Conservation (phyloP, 2,113 vertebrate species). For the Chroicocephalus ridibundus region DNA sequence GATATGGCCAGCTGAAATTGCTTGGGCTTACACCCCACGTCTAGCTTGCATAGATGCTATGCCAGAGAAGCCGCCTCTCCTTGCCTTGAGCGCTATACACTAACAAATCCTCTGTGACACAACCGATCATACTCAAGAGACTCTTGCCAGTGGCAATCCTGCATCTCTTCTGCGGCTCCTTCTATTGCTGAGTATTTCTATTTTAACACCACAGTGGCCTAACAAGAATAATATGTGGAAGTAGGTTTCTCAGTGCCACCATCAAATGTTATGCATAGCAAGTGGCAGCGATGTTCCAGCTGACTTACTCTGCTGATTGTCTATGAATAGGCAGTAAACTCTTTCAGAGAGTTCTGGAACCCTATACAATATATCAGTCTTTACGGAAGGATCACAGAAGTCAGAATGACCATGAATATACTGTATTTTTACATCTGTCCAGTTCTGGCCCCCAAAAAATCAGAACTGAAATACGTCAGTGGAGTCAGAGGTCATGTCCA, state of each 20-base stretch:
- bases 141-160: constrained; percentile 26
- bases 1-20: not conserved
- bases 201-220: not conserved
- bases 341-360: not conserved
- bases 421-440: not conserved
- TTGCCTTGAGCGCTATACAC: not conserved
- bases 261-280: constrained; percentile 5
- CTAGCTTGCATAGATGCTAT: not conserved
- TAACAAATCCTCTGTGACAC: constrained; percentile 31
- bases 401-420: not conserved
- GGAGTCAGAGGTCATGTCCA: not conserved
- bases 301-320: constrained; percentile 23
- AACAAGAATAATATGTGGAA: constrained; percentile 15
- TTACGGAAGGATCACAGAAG: not conserved
- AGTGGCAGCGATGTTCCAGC: constrained; percentile 19
- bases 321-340: not conserved
- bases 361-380: not conserved
- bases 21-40: not conserved
- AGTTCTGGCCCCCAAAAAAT: not conserved
- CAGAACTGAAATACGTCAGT: not conserved
- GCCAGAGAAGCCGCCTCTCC: not conserved
- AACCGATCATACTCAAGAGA: not conserved
- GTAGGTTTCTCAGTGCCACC: not conserved
- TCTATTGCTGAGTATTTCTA: constrained; percentile 17
- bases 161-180: not conserved